A percentile compares a stretch with the other conserved stretches of the same genome.
phyloP scores from a whole-genome alignment of 2,888 invertebrate genomes.

The Leucophora obtusa region DNA sequence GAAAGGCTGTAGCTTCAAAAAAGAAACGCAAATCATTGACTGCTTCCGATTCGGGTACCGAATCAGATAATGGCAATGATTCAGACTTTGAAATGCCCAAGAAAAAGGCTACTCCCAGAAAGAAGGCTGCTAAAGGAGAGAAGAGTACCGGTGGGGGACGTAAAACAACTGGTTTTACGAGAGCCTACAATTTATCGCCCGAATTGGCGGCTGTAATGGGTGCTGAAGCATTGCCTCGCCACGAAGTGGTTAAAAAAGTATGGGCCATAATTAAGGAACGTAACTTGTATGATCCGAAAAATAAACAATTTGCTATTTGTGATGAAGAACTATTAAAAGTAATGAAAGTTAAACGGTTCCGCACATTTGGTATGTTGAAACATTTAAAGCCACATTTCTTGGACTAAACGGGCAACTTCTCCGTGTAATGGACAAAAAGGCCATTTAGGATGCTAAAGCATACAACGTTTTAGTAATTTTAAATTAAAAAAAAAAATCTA shows the following conservation, averaged over 20 bases:
- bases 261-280: constrained; percentile 94
- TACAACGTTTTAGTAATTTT: constrained; percentile 46
- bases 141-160: constrained; percentile 71
- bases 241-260: constrained; percentile 93
- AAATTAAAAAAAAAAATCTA: constrained; percentile 8
- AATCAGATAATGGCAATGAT: constrained; percentile 74
- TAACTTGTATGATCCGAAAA: constrained; percentile 94
- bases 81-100: constrained; percentile 76
- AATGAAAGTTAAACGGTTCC: constrained; percentile 94
- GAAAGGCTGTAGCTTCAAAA: constrained; percentile 72
- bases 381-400: constrained; percentile 93
- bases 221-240: constrained; percentile 89
- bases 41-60: constrained; percentile 74
- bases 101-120: constrained; percentile 68
- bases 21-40: constrained; percentile 75
- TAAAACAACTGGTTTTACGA: constrained; percentile 89
- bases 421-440: constrained; percentile 32
- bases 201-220: constrained; percentile 90
- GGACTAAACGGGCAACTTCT: constrained; percentile 67
- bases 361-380: constrained; percentile 98
- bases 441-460: constrained; percentile 48
- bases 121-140: constrained; percentile 68
- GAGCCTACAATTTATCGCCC: constrained; percentile 90
- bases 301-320: constrained; percentile 96
- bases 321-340: constrained; percentile 93